Evolutionary conservation across 2,888 invertebrate species (phyloP), one percentile per base, ranked within the genome.

Genomic region (Amitus sp.): DNA sequence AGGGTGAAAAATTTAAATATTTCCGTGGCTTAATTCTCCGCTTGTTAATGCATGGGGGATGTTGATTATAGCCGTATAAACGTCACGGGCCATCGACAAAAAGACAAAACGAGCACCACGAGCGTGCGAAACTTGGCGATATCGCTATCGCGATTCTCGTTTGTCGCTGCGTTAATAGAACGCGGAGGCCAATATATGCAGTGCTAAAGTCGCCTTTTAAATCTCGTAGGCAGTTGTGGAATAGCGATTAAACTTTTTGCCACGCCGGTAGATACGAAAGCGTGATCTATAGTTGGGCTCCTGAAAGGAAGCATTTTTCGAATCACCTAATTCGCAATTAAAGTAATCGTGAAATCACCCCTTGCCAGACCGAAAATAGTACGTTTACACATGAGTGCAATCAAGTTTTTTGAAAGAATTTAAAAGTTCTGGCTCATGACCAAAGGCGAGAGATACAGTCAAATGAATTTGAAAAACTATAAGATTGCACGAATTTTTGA

Each of bases 131-230:
- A 56, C 56, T 56, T 39, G 30, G 48, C 61, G 61, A 55, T 50
- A 58, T 47, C 50, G 42, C 47, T 66, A 62, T 55, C 60, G 57
- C 56, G 62, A 54, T 50, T 13, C 66, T 63, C 63, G 61, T 66
- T 63, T 63, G 63, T 66, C 66, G 63, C 53, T 49, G 43, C 46
- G 62, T 57, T 62, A 56, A 60, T 62, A 60, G 57, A 20, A 48
- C 40, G 45, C 49, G 10, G 23, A 34, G 27, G 50, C n/a, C 54
- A 53, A 59, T 59, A 46, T 52, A 61, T 48, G 51, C 55, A 48
- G 51, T 30, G 62, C 47, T 43, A 50, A 62, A 62, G 39, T 62
- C 46, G 55, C 57, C 20, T 47, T 51, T 57, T 62, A 57, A 61
- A 55, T 56, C 61, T 45, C 46, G 33, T 49, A 43, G 47, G 43